Conservation (phyloP, 2,888 invertebrate species). For the Drosophila lacicola region DNA sequence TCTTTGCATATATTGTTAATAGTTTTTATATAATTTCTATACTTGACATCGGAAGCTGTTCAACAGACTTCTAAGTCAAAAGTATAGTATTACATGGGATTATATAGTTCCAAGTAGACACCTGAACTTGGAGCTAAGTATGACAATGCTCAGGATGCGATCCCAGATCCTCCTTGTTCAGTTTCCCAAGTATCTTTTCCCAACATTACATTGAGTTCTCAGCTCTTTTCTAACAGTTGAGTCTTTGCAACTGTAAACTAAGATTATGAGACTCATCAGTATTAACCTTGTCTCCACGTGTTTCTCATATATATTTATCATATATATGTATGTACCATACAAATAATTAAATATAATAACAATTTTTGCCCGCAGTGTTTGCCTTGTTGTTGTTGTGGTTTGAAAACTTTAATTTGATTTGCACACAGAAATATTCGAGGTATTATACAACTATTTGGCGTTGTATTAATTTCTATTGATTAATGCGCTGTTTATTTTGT, state of each 20-base stretch:
- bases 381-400: slow-evolving; percentile 12
- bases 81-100: too few relatives aligned
- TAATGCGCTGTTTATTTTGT: slow-evolving; percentile 77
- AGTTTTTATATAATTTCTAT: too few relatives aligned
- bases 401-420: slow-evolving; percentile 69
- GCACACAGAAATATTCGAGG: slow-evolving; percentile 49
- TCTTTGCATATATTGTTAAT: too few relatives aligned
- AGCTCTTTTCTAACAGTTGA: too few relatives aligned
- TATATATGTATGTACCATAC: not conserved
- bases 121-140: too few relatives aligned
- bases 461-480: slow-evolving; percentile 76
- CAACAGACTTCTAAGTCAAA: too few relatives aligned
- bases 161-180: too few relatives aligned
- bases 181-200: too few relatives aligned
- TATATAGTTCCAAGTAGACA: too few relatives aligned
- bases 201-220: too few relatives aligned
- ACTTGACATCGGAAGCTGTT: too few relatives aligned
- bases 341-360: slow-evolving; percentile 13
- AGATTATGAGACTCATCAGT: slow-evolving; percentile 8
- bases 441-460: slow-evolving; percentile 74
- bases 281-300: slow-evolving; percentile 35
- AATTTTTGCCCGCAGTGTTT: slow-evolving; percentile 14
- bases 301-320: slow-evolving; percentile 19
- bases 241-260: not conserved
- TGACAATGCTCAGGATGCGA: too few relatives aligned